Conservation (phyloP, 2,888 invertebrate species). For the Maniola hyperantus region DNA sequence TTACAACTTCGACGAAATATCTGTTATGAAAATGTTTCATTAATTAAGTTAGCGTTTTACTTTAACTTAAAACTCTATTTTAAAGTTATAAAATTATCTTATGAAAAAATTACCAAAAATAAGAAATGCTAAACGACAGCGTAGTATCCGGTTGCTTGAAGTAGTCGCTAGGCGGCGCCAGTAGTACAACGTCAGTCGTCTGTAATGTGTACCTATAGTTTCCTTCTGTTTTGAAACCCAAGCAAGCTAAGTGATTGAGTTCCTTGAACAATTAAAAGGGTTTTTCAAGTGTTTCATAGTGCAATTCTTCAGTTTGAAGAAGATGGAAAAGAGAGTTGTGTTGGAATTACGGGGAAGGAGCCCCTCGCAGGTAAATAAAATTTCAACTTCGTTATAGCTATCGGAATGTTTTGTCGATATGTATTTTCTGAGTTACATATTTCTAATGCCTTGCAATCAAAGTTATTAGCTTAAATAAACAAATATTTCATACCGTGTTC, state of each 20-base stretch:
- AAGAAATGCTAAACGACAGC: slow-evolving; percentile 52
- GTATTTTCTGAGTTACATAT: slow-evolving; percentile 69
- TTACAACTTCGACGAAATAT: not conserved
- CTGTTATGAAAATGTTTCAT: not conserved
- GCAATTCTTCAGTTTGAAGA: slow-evolving; percentile 54
- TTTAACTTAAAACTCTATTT: not conserved
- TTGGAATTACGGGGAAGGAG: slow-evolving; percentile 96
- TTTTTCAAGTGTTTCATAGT: slow-evolving; percentile 62
- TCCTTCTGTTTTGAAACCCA: slow-evolving; percentile 84
- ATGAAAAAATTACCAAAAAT: slow-evolving; percentile 34
- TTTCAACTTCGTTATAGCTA: slow-evolving; percentile 61
- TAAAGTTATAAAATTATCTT: slow-evolving; percentile 1
- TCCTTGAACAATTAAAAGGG: slow-evolving; percentile 67
- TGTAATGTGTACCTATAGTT: slow-evolving; percentile 76
- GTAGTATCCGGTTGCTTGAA: slow-evolving; percentile 61
- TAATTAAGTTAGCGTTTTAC: slow-evolving; percentile 1
- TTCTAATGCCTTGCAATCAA: slow-evolving; percentile 29
- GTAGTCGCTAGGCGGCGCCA: slow-evolving; percentile 72
- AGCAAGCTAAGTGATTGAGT: slow-evolving; percentile 81
- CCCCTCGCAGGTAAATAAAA: slow-evolving; percentile 91
- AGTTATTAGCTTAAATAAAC: slow-evolving; percentile 21
- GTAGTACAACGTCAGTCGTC: slow-evolving; percentile 77
- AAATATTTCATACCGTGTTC: slow-evolving; percentile 14
- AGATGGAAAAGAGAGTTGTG: slow-evolving; percentile 97
- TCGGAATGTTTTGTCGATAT: slow-evolving; percentile 82